phyloP scores from a whole-genome alignment of 2,888 invertebrate species.

The Baccha elongata region DNA sequence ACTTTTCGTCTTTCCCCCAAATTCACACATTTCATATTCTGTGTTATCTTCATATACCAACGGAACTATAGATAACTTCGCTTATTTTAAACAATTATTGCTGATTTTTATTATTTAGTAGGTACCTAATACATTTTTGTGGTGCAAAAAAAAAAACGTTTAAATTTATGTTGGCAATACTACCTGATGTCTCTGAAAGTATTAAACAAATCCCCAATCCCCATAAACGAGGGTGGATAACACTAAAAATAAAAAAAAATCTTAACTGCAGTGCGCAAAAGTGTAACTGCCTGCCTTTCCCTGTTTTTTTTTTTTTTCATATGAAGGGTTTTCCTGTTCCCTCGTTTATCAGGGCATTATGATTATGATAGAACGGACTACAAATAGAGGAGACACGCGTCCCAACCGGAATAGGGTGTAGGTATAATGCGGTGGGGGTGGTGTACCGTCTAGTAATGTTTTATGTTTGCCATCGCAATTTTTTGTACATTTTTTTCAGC shows the following conservation, averaged over 20 bases:
- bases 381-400: constrained; percentile 54
- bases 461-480: constrained; percentile 4
- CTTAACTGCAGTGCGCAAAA: constrained; percentile 71
- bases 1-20: no score
- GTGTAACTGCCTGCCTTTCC: constrained; percentile 46
- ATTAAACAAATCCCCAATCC: not conserved
- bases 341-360: constrained; percentile 29
- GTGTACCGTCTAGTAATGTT: constrained; percentile 32
- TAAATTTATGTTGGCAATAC: no score
- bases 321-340: constrained; percentile 37
- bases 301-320: no score
- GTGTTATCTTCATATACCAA: no score
- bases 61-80: no score
- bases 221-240: constrained; percentile 32
- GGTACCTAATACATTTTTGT: no score
- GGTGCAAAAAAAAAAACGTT: no score
- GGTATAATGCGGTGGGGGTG: constrained; percentile 32
- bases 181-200: not conserved
- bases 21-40: no score
- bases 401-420: constrained; percentile 47
- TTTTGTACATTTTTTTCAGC: not conserved
- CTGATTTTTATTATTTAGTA: no score
- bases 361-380: constrained; percentile 31
- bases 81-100: no score
- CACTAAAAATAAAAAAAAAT: constrained; percentile 17